Percentiles rank a stretch among this genome's conserved stretches.
These are phyloP conservation scores for Pluvialis apricaria DNA, from an alignment of 2,113 vertebrate species.

Conservation along the genomic window DNA sequence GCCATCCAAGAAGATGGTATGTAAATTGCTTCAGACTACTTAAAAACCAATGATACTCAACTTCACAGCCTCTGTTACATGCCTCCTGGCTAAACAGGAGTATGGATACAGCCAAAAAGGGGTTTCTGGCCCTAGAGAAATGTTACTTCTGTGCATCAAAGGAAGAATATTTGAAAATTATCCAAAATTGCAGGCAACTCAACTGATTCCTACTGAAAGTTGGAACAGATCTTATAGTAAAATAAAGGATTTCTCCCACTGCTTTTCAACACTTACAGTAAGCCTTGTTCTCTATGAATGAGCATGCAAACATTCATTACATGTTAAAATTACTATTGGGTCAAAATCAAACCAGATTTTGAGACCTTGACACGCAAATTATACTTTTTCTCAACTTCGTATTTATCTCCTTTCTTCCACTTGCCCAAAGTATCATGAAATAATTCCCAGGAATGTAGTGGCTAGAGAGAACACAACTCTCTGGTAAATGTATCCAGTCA, in stretches of 20 bases:
- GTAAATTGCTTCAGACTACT: background rate
- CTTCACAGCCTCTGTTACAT: background rate
- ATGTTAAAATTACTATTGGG: background rate
- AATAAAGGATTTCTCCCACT: slow-evolving; percentile 2
- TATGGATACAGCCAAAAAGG: background rate
- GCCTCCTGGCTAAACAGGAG: background rate
- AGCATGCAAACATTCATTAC: background rate
- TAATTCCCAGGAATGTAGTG: background rate
- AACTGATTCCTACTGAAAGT: slow-evolving; percentile 47
- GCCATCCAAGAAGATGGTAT: background rate
- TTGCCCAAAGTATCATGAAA: background rate
- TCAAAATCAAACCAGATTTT: slow-evolving; percentile 28
- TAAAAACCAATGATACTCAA: background rate
- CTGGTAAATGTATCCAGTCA: background rate
- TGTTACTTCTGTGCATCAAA: slow-evolving; percentile 36
- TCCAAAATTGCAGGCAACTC: slow-evolving; percentile 29
- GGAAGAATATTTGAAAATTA: slow-evolving; percentile 31
- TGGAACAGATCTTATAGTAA: slow-evolving; percentile 26
- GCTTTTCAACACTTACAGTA: slow-evolving; percentile 31
- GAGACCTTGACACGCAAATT: background rate
- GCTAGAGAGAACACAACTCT: background rate
- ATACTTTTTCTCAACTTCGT: background rate
- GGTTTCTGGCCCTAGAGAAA: slow-evolving; percentile 20
- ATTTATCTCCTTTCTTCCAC: background rate
- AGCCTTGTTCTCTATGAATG: background rate